Conservation (phyloP, 2,113 vertebrate species). For the Vicugna pacos region DNA sequence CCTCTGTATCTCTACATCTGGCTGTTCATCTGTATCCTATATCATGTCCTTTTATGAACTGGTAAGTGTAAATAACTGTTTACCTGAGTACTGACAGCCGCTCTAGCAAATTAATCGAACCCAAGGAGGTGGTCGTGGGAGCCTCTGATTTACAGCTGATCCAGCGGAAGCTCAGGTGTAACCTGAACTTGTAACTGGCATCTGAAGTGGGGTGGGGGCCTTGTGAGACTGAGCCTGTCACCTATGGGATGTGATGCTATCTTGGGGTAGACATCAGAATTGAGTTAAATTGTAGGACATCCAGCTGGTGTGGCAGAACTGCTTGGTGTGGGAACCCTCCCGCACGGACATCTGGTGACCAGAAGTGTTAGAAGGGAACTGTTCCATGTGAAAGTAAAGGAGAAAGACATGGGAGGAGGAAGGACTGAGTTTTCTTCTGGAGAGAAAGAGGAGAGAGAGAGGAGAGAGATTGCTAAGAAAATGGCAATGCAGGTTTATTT, state of each 20-base stretch:
- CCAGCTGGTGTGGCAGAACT: neutral
- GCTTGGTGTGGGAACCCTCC: neutral
- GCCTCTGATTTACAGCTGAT: neutral
- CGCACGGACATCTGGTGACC: neutral
- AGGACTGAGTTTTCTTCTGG: neutral
- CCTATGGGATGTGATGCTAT: neutral
- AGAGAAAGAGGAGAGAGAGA: neutral
- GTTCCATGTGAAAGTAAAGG: neutral
- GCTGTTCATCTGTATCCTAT: neutral
- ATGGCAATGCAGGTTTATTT: neutral
- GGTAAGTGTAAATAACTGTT: neutral
- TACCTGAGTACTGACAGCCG: neutral
- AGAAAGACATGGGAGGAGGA: neutral
- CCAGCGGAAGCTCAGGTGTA: neutral
- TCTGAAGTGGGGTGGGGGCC: neutral
- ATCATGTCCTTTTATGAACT: neutral
- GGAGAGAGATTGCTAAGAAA: neutral
- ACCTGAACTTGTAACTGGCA: neutral
- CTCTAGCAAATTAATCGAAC: neutral
- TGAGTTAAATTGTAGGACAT: neutral
- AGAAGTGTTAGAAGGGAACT: neutral
- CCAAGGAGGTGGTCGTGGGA: neutral
- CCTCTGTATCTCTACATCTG: neutral
- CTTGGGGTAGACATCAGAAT: neutral
- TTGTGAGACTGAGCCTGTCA: neutral